Percentiles rank a stretch among this genome's conserved stretches.
Conservation (phyloP, 2,888 invertebrate genomes). For the Imbricaverruca yamaguchii region DNA sequence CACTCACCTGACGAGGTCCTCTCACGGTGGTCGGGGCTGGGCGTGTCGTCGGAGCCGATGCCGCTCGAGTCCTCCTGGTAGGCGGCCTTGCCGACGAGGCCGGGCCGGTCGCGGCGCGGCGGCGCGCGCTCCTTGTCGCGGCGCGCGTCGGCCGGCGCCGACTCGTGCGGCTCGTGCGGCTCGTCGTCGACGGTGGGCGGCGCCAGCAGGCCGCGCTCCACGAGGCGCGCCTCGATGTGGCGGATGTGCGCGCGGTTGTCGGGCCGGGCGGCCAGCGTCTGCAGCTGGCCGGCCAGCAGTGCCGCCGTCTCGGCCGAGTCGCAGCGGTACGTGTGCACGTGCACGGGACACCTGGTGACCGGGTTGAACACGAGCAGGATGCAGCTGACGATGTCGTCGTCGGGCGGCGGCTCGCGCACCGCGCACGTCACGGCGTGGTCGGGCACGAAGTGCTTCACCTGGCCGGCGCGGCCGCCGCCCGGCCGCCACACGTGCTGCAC, state of each 20-base stretch:
- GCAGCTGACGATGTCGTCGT: slow-evolving; percentile 85
- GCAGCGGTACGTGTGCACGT: slow-evolving; percentile 77
- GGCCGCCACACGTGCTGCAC: slow-evolving; percentile 62
- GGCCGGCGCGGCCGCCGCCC: slow-evolving; percentile 40
- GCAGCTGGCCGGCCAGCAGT: slow-evolving; percentile 73
- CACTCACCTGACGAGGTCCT: not conserved
- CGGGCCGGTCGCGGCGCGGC: not conserved
- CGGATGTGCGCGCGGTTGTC: slow-evolving; percentile 78
- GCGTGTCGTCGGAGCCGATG: slow-evolving; percentile 77
- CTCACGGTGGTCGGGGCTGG: slow-evolving; percentile 44
- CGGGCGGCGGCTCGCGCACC: slow-evolving; percentile 57
- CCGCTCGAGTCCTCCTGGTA: slow-evolving; percentile 60
- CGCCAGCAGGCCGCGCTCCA: slow-evolving; percentile 42
- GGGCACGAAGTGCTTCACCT: slow-evolving; percentile 89
- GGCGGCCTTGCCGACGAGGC: not conserved
- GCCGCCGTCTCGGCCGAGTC: slow-evolving; percentile 90
- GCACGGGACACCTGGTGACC: slow-evolving; percentile 85
- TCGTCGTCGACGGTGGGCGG: not conserved
- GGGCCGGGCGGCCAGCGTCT: slow-evolving; percentile 68
- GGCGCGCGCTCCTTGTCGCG: slow-evolving; percentile 70
- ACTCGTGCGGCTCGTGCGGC: not conserved
- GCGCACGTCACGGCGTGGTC: slow-evolving; percentile 88
- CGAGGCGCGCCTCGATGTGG: slow-evolving; percentile 61
- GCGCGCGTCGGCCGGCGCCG: slow-evolving; percentile 57
- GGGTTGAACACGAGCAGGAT: slow-evolving; percentile 90